Conservation (phyloP, 2,113 vertebrate species). For the Paralichthys olivaceus region DNA sequence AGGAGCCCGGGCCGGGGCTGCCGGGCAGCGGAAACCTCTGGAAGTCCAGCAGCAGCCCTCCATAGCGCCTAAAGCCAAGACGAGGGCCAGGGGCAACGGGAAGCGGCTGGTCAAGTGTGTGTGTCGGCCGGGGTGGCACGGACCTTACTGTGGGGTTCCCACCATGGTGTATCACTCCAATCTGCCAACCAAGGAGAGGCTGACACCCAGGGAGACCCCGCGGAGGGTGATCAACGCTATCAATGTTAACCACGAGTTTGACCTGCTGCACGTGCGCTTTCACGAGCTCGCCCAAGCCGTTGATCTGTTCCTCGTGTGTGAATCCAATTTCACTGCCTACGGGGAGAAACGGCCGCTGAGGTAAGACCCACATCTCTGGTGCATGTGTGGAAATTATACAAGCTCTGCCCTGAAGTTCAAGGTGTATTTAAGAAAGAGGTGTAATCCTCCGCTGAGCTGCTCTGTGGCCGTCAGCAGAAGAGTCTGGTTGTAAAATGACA, state of each 20-base stretch:
- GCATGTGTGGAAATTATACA: background rate
- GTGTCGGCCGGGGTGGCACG: conserved; percentile 95
- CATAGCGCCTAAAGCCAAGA: conserved; percentile 52
- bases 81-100: conserved; percentile 74
- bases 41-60: conserved; percentile 63
- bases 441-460: conserved; percentile 22
- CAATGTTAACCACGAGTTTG: conserved; percentile 98
- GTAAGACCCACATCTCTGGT: conserved; percentile 38
- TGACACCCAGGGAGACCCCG: conserved; percentile 88
- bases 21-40: conserved; percentile 69
- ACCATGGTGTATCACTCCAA: conserved; percentile 98
- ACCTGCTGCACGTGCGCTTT: conserved; percentile 94
- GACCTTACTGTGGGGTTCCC: conserved; percentile 96
- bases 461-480: background rate
- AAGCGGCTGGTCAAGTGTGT: conserved; percentile 94
- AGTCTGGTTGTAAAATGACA: background rate
- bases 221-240: conserved; percentile 95
- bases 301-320: conserved; percentile 94
- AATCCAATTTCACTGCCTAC: conserved; percentile 98
- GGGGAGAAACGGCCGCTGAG: conserved; percentile 91
- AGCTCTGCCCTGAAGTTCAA: background rate
- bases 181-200: conserved; percentile 95
- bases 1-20: conserved; percentile 39
- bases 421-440: conserved; percentile 11
- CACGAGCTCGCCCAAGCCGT: conserved; percentile 91